A percentile compares a stretch with the other conserved stretches of the same genome.
Evolutionary conservation across 2,797 vertebrate species (phyloP).

Genomic region (Emys orbicularis): DNA sequence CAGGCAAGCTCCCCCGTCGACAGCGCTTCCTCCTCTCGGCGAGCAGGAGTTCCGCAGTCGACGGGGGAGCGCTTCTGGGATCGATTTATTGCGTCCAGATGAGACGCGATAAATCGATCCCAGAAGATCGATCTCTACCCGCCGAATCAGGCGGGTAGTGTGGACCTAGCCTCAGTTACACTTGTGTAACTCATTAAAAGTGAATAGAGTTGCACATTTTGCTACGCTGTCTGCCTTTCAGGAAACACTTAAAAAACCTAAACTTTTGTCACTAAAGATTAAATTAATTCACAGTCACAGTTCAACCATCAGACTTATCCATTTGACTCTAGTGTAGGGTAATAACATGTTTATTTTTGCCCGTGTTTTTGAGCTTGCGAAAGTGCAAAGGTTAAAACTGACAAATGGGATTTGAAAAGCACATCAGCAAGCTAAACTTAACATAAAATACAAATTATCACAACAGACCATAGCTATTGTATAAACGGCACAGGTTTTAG

Average conservation of each 20-base stretch:
- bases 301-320: background rate
- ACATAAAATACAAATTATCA: background rate
- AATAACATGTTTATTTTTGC: background rate
- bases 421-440: background rate
- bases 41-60: too few species aligned
- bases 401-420: background rate
- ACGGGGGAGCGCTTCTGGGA: too few species aligned
- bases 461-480: background rate
- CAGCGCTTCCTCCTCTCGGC: too few species aligned
- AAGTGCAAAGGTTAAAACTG: background rate
- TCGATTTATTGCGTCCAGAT: too few species aligned
- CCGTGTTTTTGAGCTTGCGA: background rate
- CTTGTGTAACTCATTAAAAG: background rate
- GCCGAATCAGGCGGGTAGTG: too few species aligned
- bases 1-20: too few species aligned
- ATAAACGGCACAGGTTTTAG: background rate
- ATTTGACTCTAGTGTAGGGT: background rate
- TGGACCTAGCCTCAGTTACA: too few species aligned
- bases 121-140: too few species aligned
- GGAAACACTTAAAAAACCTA: slow-evolving; percentile 13
- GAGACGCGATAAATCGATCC: too few species aligned
- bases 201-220: background rate
- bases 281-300: background rate
- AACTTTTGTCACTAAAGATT: background rate
- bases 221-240: background rate